phyloP scores from a whole-genome alignment of 2,888 invertebrate species.

The Chrysopilus asiliformis region DNA sequence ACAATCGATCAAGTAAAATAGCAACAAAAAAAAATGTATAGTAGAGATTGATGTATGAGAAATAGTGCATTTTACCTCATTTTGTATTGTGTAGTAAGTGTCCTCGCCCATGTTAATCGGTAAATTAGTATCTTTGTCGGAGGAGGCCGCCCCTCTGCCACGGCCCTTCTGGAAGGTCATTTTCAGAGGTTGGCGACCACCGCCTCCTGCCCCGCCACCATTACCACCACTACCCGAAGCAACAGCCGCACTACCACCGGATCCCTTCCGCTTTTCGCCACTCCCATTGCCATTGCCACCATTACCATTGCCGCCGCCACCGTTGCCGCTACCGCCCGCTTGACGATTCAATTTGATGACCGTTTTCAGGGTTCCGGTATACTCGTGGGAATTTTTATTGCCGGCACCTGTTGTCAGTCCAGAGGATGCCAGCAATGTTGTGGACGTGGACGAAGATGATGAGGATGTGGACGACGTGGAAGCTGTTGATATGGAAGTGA shows the following conservation, averaged over 20 bases:
- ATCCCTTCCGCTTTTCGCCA: not conserved
- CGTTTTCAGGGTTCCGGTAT: slow-evolving; percentile 71
- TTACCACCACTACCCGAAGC: slow-evolving; percentile 8
- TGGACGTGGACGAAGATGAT: slow-evolving; percentile 1
- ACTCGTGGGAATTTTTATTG: slow-evolving; percentile 35
- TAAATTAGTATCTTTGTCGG: slow-evolving; percentile 26
- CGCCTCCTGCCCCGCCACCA: slow-evolving; percentile 15
- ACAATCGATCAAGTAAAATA: slow-evolving; percentile 5
- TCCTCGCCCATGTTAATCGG: slow-evolving; percentile 26
- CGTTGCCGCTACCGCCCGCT: slow-evolving; percentile 11
- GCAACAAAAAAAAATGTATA: not conserved
- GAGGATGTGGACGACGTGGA: too few relatives aligned
- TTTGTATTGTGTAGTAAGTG: slow-evolving; percentile 56
- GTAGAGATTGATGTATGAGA: not conserved
- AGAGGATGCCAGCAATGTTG: not conserved
- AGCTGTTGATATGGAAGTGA: too few relatives aligned
- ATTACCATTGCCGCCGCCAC: slow-evolving; percentile 16
- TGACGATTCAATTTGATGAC: slow-evolving; percentile 62
- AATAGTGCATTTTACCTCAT: slow-evolving; percentile 39
- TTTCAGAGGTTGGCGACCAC: slow-evolving; percentile 51
- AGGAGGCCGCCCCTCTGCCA: slow-evolving; percentile 40
- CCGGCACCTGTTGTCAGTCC: slow-evolving; percentile 8
- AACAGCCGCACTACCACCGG: not conserved
- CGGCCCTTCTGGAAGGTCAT: slow-evolving; percentile 65
- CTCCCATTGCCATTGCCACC: slow-evolving; percentile 14